Conservation (phyloP, 2,888 invertebrate species). For the Chelonus formosanus region DNA sequence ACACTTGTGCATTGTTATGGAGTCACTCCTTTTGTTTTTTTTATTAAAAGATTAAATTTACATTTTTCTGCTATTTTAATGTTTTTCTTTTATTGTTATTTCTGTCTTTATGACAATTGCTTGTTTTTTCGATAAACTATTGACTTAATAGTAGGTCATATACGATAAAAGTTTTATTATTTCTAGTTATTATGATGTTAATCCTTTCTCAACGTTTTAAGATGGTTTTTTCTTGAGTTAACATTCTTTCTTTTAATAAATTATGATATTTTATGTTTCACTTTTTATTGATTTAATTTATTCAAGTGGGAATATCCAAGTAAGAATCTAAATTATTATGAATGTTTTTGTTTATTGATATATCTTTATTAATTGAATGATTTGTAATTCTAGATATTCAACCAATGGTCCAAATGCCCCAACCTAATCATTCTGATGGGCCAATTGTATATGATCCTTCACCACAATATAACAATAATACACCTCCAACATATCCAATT, state of each 20-base stretch:
- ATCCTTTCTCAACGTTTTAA: no score
- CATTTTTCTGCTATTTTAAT: neutral
- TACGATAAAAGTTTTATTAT: no score
- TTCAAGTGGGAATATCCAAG: no score
- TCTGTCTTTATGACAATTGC: neutral
- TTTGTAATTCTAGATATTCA: slow-evolving; percentile 42
- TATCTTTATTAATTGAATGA: neutral
- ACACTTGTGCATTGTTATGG: no score
- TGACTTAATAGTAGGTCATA: no score
- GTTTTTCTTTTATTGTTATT: neutral
- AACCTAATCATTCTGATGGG: slow-evolving; percentile 34
- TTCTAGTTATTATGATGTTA: no score
- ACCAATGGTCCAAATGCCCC: slow-evolving; percentile 42
- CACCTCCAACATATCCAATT: slow-evolving; percentile 40
- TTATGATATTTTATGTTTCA: neutral
- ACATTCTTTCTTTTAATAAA: no score
- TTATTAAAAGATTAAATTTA: slow-evolving; percentile 3
- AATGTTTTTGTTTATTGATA: neutral
- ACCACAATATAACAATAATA: slow-evolving; percentile 36
- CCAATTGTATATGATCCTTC: slow-evolving; percentile 37
- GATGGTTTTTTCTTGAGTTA: no score
- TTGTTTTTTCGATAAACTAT: no score
- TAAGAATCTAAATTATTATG: neutral
- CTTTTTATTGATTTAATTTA: no score
- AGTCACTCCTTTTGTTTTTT: no score